A percentile compares a stretch with the other conserved stretches of the same genome.
Evolutionary conservation across 1,140 invertebrate genomes (phyloP).

Genomic region (Colletes latitarsis): DNA sequence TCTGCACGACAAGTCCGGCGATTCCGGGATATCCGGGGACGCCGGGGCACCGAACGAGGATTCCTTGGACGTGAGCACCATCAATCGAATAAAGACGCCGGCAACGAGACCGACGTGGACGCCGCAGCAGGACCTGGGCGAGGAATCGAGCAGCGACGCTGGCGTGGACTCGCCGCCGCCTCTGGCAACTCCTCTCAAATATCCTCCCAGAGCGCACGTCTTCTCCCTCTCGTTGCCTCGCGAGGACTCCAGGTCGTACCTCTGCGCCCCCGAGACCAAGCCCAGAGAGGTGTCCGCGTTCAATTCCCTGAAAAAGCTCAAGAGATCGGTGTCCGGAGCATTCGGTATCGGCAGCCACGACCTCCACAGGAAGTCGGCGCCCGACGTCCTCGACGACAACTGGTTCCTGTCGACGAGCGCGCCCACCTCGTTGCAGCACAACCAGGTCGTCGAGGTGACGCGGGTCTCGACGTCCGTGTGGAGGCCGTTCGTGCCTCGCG

Average conservation of each 20-base stretch:
- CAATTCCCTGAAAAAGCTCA: conserved; percentile 86
- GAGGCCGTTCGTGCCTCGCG: conserved; percentile 68
- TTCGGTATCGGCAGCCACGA: conserved; percentile 77
- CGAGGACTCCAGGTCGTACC: conserved; percentile 82
- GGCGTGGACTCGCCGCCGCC: conserved; percentile 79
- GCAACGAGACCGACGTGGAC: conserved; percentile 84
- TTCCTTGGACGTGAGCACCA: conserved; percentile 69
- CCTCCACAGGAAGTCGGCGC: conserved; percentile 59
- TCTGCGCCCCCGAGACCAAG: conserved; percentile 81
- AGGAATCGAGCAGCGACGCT: conserved; percentile 86
- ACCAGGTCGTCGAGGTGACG: conserved; percentile 64
- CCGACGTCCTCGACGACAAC: conserved; percentile 82
- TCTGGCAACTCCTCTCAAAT: conserved; percentile 80
- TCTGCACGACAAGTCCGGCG: conserved; percentile 86
- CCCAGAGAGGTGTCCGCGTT: conserved; percentile 82
- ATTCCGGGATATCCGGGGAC: conserved; percentile 91
- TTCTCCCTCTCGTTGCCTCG: conserved; percentile 88
- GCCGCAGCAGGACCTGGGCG: conserved; percentile 89
- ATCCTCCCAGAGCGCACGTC: conserved; percentile 85
- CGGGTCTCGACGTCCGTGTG: conserved; percentile 63
- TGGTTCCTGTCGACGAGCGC: conserved; percentile 90
- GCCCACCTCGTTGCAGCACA: conserved; percentile 88
- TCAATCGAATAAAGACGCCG: conserved; percentile 62
- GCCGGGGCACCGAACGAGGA: conserved; percentile 81
- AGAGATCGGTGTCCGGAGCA: conserved; percentile 86